A percentile compares a stretch with the other conserved stretches of the same genome.
Conservation (phyloP, 2,888 invertebrate genomes). For the Papilio gigon region DNA sequence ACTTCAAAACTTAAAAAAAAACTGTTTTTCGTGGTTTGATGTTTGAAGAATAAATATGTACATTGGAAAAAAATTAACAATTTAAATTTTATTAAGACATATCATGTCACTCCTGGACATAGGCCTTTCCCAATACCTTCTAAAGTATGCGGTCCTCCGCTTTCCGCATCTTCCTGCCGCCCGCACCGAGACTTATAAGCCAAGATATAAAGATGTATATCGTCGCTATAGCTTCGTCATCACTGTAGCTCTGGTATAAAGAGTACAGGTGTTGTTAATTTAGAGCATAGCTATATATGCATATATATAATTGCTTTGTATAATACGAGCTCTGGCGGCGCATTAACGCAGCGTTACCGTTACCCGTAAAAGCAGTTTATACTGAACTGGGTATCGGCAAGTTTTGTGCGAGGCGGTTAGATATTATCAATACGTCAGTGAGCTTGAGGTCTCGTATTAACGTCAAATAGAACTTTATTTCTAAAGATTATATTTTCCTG, state of each 20-base stretch:
- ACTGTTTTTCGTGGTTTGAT: too few species aligned
- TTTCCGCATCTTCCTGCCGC: too few species aligned
- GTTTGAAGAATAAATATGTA: too few species aligned
- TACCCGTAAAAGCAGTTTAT: slow-evolving; percentile 45
- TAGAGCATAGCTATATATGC: slow-evolving; percentile 57
- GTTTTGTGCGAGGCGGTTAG: slow-evolving; percentile 33
- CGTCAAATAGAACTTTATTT: slow-evolving; percentile 2
- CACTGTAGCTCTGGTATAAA: slow-evolving; percentile 36
- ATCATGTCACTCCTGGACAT: too few species aligned
- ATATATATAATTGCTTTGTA: slow-evolving; percentile 60
- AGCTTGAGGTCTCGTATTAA: slow-evolving; percentile 23
- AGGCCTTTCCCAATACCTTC: too few species aligned
- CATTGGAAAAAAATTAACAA: too few species aligned
- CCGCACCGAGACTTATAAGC: neutral
- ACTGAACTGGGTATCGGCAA: slow-evolving; percentile 36
- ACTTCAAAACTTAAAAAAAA: too few species aligned
- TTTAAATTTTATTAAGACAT: too few species aligned
- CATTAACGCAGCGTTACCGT: slow-evolving; percentile 43
- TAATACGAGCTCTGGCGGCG: slow-evolving; percentile 48
- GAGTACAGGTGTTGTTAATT: slow-evolving; percentile 64
- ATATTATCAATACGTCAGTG: slow-evolving; percentile 27
- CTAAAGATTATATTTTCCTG: neutral
- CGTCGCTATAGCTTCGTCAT: slow-evolving; percentile 23
- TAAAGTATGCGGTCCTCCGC: too few species aligned
- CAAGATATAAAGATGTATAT: slow-evolving; percentile 38